A percentile compares a stretch with the other conserved stretches of the same genome.
Conservation (phyloP, 2,113 vertebrate genomes). For the Labrus mixtus region DNA sequence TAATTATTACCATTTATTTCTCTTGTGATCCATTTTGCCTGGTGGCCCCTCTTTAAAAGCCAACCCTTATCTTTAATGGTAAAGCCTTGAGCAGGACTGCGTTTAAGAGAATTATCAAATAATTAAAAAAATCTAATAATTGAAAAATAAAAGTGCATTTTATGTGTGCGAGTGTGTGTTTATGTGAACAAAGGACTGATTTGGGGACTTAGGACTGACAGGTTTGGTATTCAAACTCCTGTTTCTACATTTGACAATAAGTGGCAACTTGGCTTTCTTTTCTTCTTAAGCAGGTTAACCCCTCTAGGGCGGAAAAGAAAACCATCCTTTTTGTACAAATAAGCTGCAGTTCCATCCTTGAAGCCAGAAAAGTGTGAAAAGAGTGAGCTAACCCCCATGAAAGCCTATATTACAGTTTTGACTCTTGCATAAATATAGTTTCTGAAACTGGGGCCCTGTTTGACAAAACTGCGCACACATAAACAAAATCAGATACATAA, state of each 20-base stretch:
- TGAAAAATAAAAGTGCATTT: conserved; percentile 64
- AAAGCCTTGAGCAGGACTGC: conserved; percentile 71
- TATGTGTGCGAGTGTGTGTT: conserved; percentile 51
- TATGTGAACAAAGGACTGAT: neutral
- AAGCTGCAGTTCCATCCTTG: too few relatives aligned
- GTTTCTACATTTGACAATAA: neutral
- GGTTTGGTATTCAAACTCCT: neutral
- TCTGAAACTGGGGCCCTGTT: too few relatives aligned
- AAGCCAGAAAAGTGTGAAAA: too few relatives aligned
- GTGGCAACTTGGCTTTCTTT: neutral
- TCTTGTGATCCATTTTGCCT: conserved; percentile 78
- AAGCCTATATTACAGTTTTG: too few relatives aligned
- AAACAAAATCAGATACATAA: too few relatives aligned
- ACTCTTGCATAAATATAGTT: too few relatives aligned
- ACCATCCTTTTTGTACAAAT: too few relatives aligned
- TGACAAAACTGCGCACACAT: too few relatives aligned
- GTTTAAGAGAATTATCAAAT: conserved; percentile 79
- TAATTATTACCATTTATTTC: conserved; percentile 82
- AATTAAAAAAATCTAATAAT: conserved; percentile 78
- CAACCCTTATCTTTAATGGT: conserved; percentile 71
- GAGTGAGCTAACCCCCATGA: too few relatives aligned
- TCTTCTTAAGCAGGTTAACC: neutral
- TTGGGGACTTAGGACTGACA: neutral
- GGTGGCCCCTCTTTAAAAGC: conserved; percentile 73
- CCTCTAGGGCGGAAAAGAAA: too few relatives aligned